Evolutionary conservation across 2,113 vertebrate species (phyloP), one percentile per base, ranked within the genome.

Genomic region (Rattus rattus): DNA sequence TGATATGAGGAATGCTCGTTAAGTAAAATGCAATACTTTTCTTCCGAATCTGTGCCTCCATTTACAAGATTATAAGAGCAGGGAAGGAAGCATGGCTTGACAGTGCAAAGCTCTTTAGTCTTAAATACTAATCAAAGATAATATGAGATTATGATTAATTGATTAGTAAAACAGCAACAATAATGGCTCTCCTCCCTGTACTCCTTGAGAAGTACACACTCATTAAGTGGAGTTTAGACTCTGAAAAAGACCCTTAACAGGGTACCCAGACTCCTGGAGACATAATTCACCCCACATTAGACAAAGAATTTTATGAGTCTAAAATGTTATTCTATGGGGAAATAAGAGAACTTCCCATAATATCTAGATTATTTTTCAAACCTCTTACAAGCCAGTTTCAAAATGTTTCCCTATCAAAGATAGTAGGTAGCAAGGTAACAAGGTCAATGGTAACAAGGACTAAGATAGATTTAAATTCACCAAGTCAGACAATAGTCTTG

Each of bases 1-100:
- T 77, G 56, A 79, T 75, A 70, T 83, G 56, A 65, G 47, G 6
- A 72, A 2, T 77, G 77, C 80, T 59, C 9, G 49, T 54, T 79
- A 76, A 83, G 8, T 73, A 96, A 85, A 95, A 86, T 86, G 11
- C 8, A 95, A 72, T 54, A 30, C 65, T 80, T 94, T 72, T 33
- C 14, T 79, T 54, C 52, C 33, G 3, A 94, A 5, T 1, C 87
- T 70, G 54, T 88, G 0, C 83, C 36, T 90, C n/a, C 19, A 84
- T 11, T 22, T 67, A 24, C 36, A 12, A 90, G 49, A 94, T 70
- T 70, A 72, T 79, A 95, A 83, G 3, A 59, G 61, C 4, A 0
- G 90, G 56, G 12, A 4, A 84, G 10, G 47, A 87, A 90, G 13
- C 5, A 65, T 13, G 8, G 17, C 76, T 87, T 67, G 13, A 80